Conservation (phyloP, 1,140 invertebrate species). For the Cardiocondyla obscurior region DNA sequence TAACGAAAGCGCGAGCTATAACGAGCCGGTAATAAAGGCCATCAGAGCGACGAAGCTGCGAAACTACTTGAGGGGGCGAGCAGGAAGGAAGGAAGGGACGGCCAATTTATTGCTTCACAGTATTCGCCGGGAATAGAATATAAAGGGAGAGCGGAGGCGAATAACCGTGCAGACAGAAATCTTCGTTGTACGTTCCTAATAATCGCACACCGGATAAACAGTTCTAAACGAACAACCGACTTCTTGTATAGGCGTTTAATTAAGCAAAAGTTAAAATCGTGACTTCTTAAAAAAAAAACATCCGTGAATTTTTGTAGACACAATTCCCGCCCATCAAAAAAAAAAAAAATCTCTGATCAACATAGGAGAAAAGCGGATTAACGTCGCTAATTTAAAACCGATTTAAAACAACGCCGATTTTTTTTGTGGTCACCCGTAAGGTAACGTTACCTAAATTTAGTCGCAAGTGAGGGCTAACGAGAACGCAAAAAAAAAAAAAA, state of each 20-base stretch:
- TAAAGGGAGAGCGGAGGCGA: neutral
- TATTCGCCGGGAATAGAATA: slow-evolving; percentile 20
- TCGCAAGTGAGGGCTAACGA: slow-evolving; percentile 15
- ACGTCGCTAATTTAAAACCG: too few relatives aligned
- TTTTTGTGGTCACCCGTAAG: neutral
- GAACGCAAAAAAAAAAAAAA: neutral
- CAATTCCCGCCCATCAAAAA: neutral
- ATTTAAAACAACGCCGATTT: neutral
- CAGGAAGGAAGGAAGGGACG: slow-evolving; percentile 12
- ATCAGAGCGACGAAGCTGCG: slow-evolving; percentile 43
- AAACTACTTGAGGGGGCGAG: slow-evolving; percentile 15
- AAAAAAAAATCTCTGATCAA: too few relatives aligned
- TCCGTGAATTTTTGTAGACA: neutral
- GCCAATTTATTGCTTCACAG: slow-evolving; percentile 61
- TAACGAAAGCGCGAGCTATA: slow-evolving; percentile 67
- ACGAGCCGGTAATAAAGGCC: slow-evolving; percentile 59
- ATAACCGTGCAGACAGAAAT: neutral
- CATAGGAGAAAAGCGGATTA: too few relatives aligned
- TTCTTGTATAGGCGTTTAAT: neutral
- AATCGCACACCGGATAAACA: neutral
- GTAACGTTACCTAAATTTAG: slow-evolving; percentile 17
- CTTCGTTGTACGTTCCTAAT: slow-evolving; percentile 5
- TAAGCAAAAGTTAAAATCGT: neutral
- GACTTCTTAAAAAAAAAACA: neutral
- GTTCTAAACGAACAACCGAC: neutral